Percentiles rank a stretch among this genome's conserved stretches.
These are phyloP conservation scores for Coptodon bakossiorum DNA, from an alignment of 2,113 vertebrate species.

Conservation along the genomic window DNA sequence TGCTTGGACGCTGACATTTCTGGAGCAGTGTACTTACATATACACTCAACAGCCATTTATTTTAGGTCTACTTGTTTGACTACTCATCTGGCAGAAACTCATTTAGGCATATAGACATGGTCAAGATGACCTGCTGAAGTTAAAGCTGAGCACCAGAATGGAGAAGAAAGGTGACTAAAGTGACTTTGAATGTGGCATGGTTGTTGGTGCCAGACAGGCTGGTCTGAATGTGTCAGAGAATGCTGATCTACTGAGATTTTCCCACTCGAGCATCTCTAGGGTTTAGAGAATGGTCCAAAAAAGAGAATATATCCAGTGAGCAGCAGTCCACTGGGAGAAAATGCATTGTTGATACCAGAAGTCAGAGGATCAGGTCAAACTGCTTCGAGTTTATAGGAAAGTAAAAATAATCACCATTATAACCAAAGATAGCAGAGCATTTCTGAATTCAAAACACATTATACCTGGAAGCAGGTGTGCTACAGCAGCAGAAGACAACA, in stretches of 20 bases:
- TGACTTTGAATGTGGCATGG: not conserved
- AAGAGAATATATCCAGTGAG: not conserved
- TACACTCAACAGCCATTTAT: not conserved
- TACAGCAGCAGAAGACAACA: not conserved
- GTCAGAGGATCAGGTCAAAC: not conserved
- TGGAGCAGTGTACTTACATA: not conserved
- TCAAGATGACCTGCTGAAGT: not conserved
- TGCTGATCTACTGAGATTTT: not conserved
- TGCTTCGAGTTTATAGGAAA: not conserved
- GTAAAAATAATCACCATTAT: not conserved
- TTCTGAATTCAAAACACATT: not conserved
- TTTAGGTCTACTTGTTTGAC: not conserved
- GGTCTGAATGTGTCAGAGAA: not conserved
- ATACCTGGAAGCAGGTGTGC: not conserved
- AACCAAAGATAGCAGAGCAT: not conserved
- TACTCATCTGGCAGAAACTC: not conserved
- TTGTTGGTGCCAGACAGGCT: not conserved
- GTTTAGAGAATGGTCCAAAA: not conserved
- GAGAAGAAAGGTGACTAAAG: rapidly evolving
- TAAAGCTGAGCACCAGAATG: not conserved
- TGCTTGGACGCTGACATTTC: not conserved
- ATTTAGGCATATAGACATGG: not conserved
- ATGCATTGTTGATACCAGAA: not conserved
- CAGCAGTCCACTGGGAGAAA: not conserved
- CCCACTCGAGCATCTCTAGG: not conserved